A percentile compares a stretch with the other conserved stretches of the same genome.
Evolutionary conservation across 2,113 vertebrate genomes (phyloP).

Genomic region (Stomatorhinus ivindoensis): DNA sequence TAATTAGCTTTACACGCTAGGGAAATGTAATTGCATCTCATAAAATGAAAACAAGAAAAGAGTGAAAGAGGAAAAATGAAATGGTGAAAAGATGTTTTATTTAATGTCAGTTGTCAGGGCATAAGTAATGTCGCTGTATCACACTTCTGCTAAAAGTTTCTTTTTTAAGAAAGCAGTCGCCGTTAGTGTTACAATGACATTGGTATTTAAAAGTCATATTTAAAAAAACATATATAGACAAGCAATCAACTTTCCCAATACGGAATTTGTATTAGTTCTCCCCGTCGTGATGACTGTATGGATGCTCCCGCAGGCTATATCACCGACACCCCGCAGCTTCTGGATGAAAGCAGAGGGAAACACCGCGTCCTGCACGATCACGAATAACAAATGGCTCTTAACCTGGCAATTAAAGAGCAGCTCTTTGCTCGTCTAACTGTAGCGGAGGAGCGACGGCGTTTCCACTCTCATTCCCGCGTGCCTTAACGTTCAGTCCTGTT

Average conservation of each 20-base stretch:
- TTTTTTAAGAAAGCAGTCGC: background rate
- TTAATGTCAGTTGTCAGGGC: background rate
- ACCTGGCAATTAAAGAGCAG: background rate
- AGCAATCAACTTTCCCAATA: background rate
- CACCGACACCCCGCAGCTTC: background rate
- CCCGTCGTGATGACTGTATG: background rate
- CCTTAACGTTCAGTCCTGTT: slow-evolving; percentile 17
- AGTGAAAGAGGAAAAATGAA: background rate
- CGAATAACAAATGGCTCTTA: background rate
- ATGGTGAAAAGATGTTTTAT: background rate
- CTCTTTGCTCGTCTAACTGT: background rate
- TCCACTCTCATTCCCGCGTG: background rate
- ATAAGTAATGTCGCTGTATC: too few species aligned
- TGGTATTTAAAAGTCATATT: background rate
- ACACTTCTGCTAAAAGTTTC: background rate
- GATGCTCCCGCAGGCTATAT: background rate
- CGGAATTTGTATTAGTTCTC: background rate
- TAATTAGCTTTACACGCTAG: background rate
- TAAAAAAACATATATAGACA: background rate
- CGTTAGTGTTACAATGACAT: background rate
- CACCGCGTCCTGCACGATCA: background rate
- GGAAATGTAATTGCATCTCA: background rate
- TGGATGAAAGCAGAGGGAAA: background rate
- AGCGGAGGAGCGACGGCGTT: background rate
- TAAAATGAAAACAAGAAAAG: background rate